These are phyloP conservation scores for Callyntrura guangdongensis DNA, from an alignment of 2,888 invertebrate genomes.

Conservation along the genomic window DNA sequence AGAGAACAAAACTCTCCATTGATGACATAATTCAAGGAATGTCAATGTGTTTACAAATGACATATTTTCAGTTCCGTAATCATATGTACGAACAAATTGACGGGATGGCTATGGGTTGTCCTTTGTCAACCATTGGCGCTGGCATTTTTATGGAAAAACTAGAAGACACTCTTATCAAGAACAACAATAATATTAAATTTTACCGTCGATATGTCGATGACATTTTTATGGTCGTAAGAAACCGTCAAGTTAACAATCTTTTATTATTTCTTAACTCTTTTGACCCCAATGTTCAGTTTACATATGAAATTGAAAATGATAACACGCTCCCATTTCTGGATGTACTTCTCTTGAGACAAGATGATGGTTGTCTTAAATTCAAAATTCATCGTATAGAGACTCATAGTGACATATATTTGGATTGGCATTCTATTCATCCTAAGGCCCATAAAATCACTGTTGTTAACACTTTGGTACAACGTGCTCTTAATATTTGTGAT, in stretches of 20 bases:
- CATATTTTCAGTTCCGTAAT: background rate
- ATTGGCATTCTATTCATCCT: constrained; percentile 26
- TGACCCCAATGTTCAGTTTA: constrained; percentile 46
- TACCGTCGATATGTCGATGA: constrained; percentile 72
- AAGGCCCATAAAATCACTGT: constrained; percentile 16
- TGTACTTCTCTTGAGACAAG: constrained; percentile 12
- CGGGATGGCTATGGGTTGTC: constrained; percentile 49
- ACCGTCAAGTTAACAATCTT: background rate
- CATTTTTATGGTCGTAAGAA: constrained; percentile 4
- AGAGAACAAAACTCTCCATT: background rate
- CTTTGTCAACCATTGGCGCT: constrained; percentile 42
- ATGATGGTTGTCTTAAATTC: background rate
- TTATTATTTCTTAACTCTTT: background rate
- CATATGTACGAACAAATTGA: constrained; percentile 1
- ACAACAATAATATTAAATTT: constrained; percentile 26
- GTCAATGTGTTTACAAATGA: background rate
- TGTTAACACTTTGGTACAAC: constrained; percentile 16
- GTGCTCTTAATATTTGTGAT: constrained; percentile 9
- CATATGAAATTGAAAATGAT: constrained; percentile 57
- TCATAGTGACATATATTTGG: too few species aligned
- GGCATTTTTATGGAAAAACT: constrained; percentile 53
- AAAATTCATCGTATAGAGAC: constrained; percentile 4
- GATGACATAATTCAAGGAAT: constrained; percentile 8
- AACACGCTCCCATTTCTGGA: constrained; percentile 63
- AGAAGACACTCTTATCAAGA: background rate